These are phyloP conservation scores for Coranthus polyacanthus DNA, from an alignment of 2,797 vertebrate species.

Conservation along the genomic window DNA sequence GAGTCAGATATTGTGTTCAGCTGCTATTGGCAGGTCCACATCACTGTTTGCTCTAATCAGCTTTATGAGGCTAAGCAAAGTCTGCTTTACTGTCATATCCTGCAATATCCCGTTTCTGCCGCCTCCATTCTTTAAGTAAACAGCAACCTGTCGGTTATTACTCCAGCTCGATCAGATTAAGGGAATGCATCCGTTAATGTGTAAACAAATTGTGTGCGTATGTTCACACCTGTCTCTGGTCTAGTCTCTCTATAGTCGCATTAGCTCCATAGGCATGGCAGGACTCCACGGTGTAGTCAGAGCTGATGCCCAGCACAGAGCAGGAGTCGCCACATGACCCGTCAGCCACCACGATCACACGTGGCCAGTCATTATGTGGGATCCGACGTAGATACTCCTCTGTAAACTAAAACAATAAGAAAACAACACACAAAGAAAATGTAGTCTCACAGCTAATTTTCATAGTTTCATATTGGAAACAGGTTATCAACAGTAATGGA, in stretches of 20 bases:
- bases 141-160: slow-evolving; percentile 33
- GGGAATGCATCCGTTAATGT: slow-evolving; percentile 7
- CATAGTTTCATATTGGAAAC: too few species aligned
- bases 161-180: slow-evolving; percentile 25
- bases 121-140: slow-evolving; percentile 48
- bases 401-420: slow-evolving; percentile 72
- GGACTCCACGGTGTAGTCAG: slow-evolving; percentile 84
- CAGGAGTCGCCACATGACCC: slow-evolving; percentile 86
- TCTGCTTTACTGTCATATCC: slow-evolving; percentile 22
- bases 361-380: slow-evolving; percentile 73
- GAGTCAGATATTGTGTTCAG: slow-evolving; percentile 31
- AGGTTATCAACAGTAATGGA: too few species aligned
- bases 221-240: slow-evolving; percentile 83
- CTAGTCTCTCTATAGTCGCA: slow-evolving; percentile 83
- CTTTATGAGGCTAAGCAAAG: slow-evolving; percentile 49
- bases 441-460: too few species aligned
- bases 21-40: slow-evolving; percentile 25
- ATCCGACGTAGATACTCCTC: slow-evolving; percentile 83
- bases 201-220: slow-evolving; percentile 4
- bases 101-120: slow-evolving; percentile 52
- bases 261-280: slow-evolving; percentile 86
- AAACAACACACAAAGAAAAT: neutral
- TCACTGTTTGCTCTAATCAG: slow-evolving; percentile 48
- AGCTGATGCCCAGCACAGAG: slow-evolving; percentile 84
- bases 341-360: slow-evolving; percentile 82